Evolutionary conservation across 2,113 vertebrate genomes (phyloP), one percentile per base, ranked within the genome.

Genomic region (Lepus timidus): DNA sequence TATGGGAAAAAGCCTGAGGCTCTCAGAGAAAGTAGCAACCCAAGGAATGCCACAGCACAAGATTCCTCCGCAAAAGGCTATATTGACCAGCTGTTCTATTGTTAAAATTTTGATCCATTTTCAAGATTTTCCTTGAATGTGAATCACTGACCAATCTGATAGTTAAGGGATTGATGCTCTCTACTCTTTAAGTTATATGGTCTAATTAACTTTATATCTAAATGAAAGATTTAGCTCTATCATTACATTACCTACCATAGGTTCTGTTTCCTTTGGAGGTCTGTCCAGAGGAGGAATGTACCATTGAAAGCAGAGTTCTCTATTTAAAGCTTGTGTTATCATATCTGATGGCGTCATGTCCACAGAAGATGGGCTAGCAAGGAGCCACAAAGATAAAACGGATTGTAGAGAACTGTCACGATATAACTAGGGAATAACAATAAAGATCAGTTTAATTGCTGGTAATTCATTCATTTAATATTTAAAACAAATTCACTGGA

Each of bases 231-330:
- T 73, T 83, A 85, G 39, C 33, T 91, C 67, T 14, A 22, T 83
- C 70, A 90, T 94, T 70, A 10, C 58, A 27, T 85, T 91, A 80
- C 90, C 55, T 98, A 99, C 98, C 98, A 98, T 98, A 58, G 98
- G 96, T 88, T 98, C 98, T 51, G 25, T 61, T 17, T 97, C 25
- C 0, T 86, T 95, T 49, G 96, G 95, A 85, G 97, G 70, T 83
- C 83, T 97, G 95, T 96, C 98, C 94, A 98, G 85, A 29, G 98
- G 95, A 96, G 98, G 98, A 52, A 97, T 95, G 65, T 98, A 98
- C 98, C 99, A 99, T 36, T 99, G 99, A 94, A 99, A 97, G 73
- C 98, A 98, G 52, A 99, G 98, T 87, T 98, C 98, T 90, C 96
- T 98, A 62, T 97, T 87, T 33, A 75, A 61, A 92, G 98, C 92